Evolutionary conservation across 2,888 invertebrate species (phyloP).

Genomic region (Cantharis lateralis): DNA sequence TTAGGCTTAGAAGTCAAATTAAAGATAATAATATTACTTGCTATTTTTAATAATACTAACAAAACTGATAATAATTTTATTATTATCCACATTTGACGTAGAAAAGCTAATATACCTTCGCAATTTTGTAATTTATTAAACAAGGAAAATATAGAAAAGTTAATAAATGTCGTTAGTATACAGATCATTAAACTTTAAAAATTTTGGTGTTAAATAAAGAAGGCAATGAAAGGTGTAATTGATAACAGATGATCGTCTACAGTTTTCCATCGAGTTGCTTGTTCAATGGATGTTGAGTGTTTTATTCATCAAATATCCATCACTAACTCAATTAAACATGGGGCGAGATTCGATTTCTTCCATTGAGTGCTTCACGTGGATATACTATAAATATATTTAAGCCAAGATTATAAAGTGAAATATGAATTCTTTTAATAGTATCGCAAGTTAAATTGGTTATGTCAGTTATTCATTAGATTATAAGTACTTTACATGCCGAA

Average conservation of each 20-base stretch:
- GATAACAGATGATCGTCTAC: conserved; percentile 52
- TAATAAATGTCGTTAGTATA: conserved; percentile 24
- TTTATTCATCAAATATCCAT: conserved; percentile 48
- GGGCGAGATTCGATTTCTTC: conserved; percentile 47
- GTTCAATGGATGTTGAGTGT: conserved; percentile 36
- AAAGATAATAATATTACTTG: too few species aligned
- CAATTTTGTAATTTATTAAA: neutral
- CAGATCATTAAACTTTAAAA: conserved; percentile 53
- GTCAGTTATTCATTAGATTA: too few species aligned
- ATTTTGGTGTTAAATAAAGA: conserved; percentile 54
- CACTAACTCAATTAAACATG: conserved; percentile 50
- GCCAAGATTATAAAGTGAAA: neutral
- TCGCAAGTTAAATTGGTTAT: too few species aligned
- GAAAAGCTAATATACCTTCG: neutral
- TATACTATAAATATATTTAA: neutral
- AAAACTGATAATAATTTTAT: too few species aligned
- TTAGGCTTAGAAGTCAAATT: too few species aligned
- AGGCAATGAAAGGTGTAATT: conserved; percentile 55
- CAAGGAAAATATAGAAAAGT: neutral
- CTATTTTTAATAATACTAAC: too few species aligned
- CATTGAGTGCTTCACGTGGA: conserved; percentile 19
- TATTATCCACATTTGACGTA: neutral
- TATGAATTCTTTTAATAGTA: too few species aligned
- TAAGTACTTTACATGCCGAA: too few species aligned
- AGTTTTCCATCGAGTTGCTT: conserved; percentile 39